phyloP scores from a whole-genome alignment of 2,888 invertebrate species.

The Xestia c-nigrum region DNA sequence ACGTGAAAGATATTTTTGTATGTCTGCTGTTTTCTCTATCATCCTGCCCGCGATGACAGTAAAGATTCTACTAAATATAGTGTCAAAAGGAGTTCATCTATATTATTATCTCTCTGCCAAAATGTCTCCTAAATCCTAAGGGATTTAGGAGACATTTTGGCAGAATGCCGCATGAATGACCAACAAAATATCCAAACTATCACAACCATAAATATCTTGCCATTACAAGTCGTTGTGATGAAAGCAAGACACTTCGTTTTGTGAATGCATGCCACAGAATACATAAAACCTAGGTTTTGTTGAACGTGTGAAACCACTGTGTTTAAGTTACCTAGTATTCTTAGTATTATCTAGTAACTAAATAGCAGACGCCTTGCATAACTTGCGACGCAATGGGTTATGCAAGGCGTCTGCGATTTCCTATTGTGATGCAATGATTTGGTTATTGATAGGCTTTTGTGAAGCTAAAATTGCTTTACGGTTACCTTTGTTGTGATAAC shows the following conservation, averaged over 20 bases:
- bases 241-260: conserved; percentile 10
- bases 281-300: conserved; percentile 39
- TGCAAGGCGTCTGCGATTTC: conserved; percentile 36
- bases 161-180: not conserved
- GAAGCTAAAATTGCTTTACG: conserved; percentile 1
- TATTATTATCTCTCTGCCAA: not conserved
- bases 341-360: conserved; percentile 52
- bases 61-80: not conserved
- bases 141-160: too few relatives aligned
- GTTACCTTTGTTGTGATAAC: not conserved
- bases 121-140: too few relatives aligned
- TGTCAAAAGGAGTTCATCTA: not conserved
- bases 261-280: conserved; percentile 31
- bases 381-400: conserved; percentile 42
- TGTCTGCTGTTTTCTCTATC: not conserved
- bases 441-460: conserved; percentile 2
- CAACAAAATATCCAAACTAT: not conserved
- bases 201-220: not conserved
- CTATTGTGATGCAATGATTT: conserved; percentile 52
- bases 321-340: conserved; percentile 39
- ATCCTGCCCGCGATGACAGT: not conserved
- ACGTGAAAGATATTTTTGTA: conserved; percentile 21
- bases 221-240: not conserved
- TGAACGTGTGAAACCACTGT: conserved; percentile 47
- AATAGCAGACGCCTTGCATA: too few relatives aligned